These are phyloP conservation scores for Dendroctonus valens DNA, from an alignment of 1,140 invertebrate genomes.

Conservation along the genomic window DNA sequence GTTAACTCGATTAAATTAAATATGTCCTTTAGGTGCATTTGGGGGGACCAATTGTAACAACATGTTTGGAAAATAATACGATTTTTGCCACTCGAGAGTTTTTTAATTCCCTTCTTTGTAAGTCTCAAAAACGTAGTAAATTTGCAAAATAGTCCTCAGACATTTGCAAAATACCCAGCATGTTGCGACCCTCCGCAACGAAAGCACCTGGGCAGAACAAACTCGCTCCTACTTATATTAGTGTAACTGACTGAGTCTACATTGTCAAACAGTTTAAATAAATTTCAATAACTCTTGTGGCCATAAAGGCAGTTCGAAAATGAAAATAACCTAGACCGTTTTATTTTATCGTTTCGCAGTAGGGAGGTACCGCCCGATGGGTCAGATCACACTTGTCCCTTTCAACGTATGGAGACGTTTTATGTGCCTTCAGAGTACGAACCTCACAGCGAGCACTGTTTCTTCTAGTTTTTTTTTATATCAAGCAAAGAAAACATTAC, in stretches of 20 bases:
- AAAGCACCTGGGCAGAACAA: slow-evolving; percentile 22
- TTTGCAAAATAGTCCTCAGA: no score
- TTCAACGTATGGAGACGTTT: slow-evolving; percentile 40
- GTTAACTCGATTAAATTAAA: no score
- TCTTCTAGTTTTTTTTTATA: no score
- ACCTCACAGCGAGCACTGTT: no score
- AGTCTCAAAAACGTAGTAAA: no score
- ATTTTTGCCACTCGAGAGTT: no score
- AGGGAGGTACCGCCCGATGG: slow-evolving; percentile 32
- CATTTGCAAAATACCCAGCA: neutral
- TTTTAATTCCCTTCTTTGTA: no score
- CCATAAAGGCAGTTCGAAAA: slow-evolving; percentile 23
- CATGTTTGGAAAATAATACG: no score
- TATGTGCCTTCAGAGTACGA: slow-evolving; percentile 24
- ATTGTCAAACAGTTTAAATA: slow-evolving; percentile 38
- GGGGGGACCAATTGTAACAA: no score
- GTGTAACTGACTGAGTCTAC: slow-evolving; percentile 26
- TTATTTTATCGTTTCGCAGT: slow-evolving; percentile 40
- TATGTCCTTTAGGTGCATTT: no score
- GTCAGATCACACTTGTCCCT: slow-evolving; percentile 40
- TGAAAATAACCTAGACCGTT: slow-evolving; percentile 33
- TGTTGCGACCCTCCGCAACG: slow-evolving; percentile 15
- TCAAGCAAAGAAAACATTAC: no score
- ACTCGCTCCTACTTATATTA: slow-evolving; percentile 30
- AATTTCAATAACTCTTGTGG: slow-evolving; percentile 40